phyloP scores from a whole-genome alignment of 2,888 invertebrate genomes.

The Perdita meconis region DNA sequence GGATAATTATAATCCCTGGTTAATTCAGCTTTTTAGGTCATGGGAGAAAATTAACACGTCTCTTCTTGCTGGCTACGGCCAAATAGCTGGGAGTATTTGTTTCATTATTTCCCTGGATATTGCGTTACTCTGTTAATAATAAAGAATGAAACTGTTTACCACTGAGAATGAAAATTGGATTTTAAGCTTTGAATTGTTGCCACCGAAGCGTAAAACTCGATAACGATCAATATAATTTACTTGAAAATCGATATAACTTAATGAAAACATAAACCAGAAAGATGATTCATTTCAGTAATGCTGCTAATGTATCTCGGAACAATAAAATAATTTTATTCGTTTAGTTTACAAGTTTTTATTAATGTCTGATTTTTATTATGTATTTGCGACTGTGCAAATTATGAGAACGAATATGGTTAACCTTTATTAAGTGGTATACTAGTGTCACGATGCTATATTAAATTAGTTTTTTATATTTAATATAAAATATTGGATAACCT shows the following conservation, averaged over 20 bases:
- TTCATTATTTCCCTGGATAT: conserved; percentile 17
- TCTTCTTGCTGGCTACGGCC: not conserved
- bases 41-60: not conserved
- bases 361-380: not conserved
- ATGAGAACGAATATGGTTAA: too few species aligned
- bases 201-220: not conserved
- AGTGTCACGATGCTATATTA: too few species aligned
- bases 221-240: not conserved
- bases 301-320: not conserved
- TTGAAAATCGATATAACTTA: not conserved
- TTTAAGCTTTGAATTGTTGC: not conserved
- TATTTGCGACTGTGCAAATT: too few species aligned
- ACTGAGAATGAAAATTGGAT: not conserved
- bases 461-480: too few species aligned
- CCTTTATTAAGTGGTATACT: too few species aligned
- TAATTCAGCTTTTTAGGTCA: not conserved
- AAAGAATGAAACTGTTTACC: not conserved
- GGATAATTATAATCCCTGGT: not conserved
- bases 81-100: not conserved
- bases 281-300: too few species aligned
- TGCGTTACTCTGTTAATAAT: conserved; percentile 3
- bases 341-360: not conserved
- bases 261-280: too few species aligned
- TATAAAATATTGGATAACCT: too few species aligned
- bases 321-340: not conserved